Evolutionary conservation across 2,113 vertebrate genomes (phyloP).

Genomic region (Oryzias woworae): DNA sequence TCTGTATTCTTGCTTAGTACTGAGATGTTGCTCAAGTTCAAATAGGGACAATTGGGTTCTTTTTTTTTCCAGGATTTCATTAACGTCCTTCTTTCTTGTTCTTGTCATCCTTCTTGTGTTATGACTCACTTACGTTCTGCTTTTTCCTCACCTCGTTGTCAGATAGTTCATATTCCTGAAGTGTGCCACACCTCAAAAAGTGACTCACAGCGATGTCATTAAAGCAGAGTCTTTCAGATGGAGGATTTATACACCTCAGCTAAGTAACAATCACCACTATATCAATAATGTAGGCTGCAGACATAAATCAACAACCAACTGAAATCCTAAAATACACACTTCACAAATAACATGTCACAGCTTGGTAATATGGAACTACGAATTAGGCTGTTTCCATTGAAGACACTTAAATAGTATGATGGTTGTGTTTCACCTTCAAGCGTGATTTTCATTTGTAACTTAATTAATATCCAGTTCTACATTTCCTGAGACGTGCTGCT

Average conservation of each 20-base stretch:
- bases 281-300: conserved; percentile 21
- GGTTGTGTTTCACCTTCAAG: conserved; percentile 34
- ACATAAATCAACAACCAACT: neutral
- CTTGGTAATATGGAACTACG: conserved; percentile 4
- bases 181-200: conserved; percentile 20
- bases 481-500: conserved; percentile 49
- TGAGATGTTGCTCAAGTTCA: too few relatives aligned
- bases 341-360: conserved; percentile 18
- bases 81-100: conserved; percentile 24
- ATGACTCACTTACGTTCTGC: conserved; percentile 22
- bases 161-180: conserved; percentile 26
- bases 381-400: conserved; percentile 21
- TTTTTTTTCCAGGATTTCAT: conserved; percentile 1
- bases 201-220: conserved; percentile 36
- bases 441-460: conserved; percentile 57
- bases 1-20: too few relatives aligned
- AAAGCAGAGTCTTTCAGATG: conserved; percentile 34
- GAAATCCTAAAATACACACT: conserved; percentile 15
- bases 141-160: conserved; percentile 9
- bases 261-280: conserved; percentile 18
- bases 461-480: conserved; percentile 70
- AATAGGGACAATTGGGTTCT: neutral
- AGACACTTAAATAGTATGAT: conserved; percentile 23
- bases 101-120: conserved; percentile 22
- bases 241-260: conserved; percentile 46